Evolutionary conservation across 2,797 vertebrate species (phyloP).

Genomic region (Pantherophis vulpinus): DNA sequence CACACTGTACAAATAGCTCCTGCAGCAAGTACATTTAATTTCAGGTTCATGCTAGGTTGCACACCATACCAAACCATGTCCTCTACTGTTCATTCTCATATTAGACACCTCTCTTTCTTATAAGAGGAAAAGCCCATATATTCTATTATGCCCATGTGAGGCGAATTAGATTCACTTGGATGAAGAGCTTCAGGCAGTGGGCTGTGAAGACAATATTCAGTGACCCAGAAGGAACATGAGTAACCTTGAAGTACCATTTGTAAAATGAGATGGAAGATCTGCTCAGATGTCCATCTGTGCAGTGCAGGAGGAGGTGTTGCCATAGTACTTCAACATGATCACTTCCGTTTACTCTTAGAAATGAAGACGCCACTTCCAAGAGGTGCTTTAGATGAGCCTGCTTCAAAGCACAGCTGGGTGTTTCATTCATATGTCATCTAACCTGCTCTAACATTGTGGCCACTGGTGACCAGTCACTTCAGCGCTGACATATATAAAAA

Average conservation of each 20-base stretch:
- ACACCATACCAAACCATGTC: slow-evolving; percentile 1
- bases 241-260: neutral
- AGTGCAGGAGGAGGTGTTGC: neutral
- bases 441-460: neutral
- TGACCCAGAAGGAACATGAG: neutral
- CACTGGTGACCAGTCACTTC: neutral
- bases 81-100: neutral
- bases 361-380: neutral
- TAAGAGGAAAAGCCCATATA: neutral
- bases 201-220: neutral
- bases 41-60: slow-evolving; percentile 47
- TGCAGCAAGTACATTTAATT: slow-evolving; percentile 57
- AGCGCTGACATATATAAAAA: neutral
- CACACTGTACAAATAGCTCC: slow-evolving; percentile 55
- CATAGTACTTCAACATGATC: neutral
- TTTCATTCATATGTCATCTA: neutral
- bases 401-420: neutral
- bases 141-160: neutral
- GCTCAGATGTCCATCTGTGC: neutral
- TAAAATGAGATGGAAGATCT: neutral
- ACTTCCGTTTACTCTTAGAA: neutral
- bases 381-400: neutral
- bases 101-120: slow-evolving; percentile 27
- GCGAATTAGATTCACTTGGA: neutral
- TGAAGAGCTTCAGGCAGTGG: neutral